Evolutionary conservation across 2,888 invertebrate genomes (phyloP).

Genomic region (Sepioteuthis lessoniana): DNA sequence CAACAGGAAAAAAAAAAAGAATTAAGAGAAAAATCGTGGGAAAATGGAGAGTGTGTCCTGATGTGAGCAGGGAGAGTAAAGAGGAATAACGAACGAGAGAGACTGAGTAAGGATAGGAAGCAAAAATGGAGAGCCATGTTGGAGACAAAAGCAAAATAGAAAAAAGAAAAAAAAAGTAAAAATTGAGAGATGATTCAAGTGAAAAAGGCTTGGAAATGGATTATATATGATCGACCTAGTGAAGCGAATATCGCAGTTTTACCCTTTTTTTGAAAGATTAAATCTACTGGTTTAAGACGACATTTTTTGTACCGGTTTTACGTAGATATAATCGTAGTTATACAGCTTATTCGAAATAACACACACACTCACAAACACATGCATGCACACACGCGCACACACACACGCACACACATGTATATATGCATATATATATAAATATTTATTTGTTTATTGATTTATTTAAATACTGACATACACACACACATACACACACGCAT

Average conservation of each 20-base stretch:
- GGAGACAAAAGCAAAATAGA: background rate
- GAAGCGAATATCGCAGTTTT: slow-evolving; percentile 12
- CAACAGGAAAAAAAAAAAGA: background rate
- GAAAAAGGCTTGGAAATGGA: slow-evolving; percentile 11
- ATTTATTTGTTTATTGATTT: too few species aligned
- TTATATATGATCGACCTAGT: background rate
- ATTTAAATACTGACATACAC: too few species aligned
- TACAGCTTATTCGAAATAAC: background rate
- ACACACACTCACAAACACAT: background rate
- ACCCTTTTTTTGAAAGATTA: background rate
- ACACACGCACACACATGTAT: background rate
- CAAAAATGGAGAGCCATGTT: background rate
- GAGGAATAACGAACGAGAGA: background rate
- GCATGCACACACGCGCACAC: background rate
- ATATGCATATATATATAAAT: too few species aligned
- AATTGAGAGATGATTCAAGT: background rate
- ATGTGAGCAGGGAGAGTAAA: background rate
- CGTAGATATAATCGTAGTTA: background rate
- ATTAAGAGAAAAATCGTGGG: background rate
- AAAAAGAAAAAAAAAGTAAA: background rate
- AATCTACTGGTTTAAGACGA: background rate
- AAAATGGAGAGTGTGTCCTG: background rate
- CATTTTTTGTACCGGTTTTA: background rate
- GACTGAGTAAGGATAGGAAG: background rate
- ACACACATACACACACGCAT: too few species aligned